Evolutionary conservation across 37 sponge, comb jelly and placozoan genomes (phyloP), one percentile per base, ranked within the genome.

Genomic region (Geodia barretti): DNA sequence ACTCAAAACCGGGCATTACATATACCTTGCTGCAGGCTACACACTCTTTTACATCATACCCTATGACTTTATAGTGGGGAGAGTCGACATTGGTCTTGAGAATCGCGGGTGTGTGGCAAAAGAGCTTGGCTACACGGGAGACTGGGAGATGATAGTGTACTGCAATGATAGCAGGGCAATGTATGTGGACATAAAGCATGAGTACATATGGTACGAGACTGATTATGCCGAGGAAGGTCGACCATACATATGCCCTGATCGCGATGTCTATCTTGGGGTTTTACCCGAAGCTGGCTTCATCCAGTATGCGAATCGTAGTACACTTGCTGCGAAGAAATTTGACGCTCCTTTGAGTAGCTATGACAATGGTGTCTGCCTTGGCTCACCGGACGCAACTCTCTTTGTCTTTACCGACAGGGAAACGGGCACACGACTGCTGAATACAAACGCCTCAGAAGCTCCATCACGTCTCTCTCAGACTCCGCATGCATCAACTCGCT

Each of bases 191-290:
- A 5, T 68, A 28, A 29, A 68, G 33, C 25, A 3, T 68, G 68
- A 32, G 25, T 29, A 7, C 9, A 29, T 28, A 1, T 28, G 25
- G 2, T 2, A 2, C 5, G 31, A 25, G 25, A 33, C 33, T 31
- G 34, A 28, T 33, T 29, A 32, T 30, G 20, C 2, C 14, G 33
- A 28, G 20, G 34, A 33, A 25, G 34, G 68, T 2, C 68, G 31
- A 3, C 68, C 68, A 5, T 68, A 68, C 5, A 33, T 68, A 1
- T 68, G 68, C 33, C 68, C 68, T 32, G 31, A 68, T 68, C 68
- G 33, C 20, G 68, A 68, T 28, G 68, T 68, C 3, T 32, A 32
- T 30, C 33, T 68, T 3, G 34, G 33, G 20, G 68, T 68, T 4
- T 33, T 32, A 3, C 2, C 20, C 20, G 34, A 32, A 30, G 32